A percentile compares a stretch with the other conserved stretches of the same genome.
Conservation (phyloP, 2,888 invertebrate species). For the Paralinhomoeus sp. region DNA sequence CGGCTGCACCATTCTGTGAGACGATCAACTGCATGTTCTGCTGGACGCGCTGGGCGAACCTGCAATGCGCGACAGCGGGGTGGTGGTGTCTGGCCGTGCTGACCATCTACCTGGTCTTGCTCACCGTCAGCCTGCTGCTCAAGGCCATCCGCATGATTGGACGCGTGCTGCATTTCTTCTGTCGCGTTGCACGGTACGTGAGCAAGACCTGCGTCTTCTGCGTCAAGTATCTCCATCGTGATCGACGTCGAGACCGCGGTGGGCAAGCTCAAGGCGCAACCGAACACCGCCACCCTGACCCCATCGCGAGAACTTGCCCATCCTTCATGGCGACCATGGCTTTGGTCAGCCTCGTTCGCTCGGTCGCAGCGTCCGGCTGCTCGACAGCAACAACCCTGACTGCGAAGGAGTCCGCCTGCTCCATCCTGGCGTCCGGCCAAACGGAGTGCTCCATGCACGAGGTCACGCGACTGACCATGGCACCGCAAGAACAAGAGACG, state of each 20-base stretch:
- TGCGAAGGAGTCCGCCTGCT: neutral
- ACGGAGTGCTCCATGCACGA: neutral
- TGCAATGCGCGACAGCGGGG: neutral
- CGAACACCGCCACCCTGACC: too few relatives aligned
- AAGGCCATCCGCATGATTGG: too few relatives aligned
- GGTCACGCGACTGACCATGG: neutral
- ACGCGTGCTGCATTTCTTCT: too few relatives aligned
- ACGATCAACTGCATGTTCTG: neutral
- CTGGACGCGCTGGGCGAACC: neutral
- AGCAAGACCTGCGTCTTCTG: too few relatives aligned
- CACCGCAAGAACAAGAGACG: neutral
- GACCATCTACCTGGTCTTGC: neutral
- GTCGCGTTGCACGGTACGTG: too few relatives aligned
- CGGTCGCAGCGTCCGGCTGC: neutral
- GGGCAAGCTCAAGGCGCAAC: too few relatives aligned
- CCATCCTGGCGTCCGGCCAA: neutral
- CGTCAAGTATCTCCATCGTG: too few relatives aligned
- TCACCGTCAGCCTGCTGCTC: neutral
- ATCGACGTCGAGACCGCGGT: too few relatives aligned
- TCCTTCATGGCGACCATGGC: too few relatives aligned
- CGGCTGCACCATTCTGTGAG: slow-evolving; percentile 1
- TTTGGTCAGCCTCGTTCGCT: too few relatives aligned
- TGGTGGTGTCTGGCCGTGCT: neutral
- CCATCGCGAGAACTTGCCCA: too few relatives aligned
- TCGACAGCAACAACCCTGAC: neutral